Percentiles rank a stretch among this genome's conserved stretches.
These are phyloP conservation scores for Lingula anatina DNA, from an alignment of 2,888 invertebrate genomes.

Conservation along the genomic window DNA sequence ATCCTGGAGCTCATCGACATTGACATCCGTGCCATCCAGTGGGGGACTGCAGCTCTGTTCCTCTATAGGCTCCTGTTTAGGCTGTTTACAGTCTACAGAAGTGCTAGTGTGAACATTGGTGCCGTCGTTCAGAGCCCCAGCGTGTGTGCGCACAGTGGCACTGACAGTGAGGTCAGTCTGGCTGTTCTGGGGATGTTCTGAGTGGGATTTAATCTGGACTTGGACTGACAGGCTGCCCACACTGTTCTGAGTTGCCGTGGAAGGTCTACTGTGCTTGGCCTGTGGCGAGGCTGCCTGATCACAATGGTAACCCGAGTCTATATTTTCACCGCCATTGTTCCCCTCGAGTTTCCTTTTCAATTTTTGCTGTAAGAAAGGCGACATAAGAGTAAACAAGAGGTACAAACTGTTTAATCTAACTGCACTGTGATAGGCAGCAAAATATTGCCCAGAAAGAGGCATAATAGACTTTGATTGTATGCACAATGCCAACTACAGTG, in stretches of 20 bases:
- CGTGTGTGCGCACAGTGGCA: slow-evolving; percentile 64
- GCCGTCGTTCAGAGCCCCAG: slow-evolving; percentile 2
- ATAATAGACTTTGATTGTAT: too few relatives aligned
- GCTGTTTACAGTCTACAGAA: slow-evolving; percentile 23
- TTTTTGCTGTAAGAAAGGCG: slow-evolving; percentile 28
- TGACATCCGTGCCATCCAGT: slow-evolving; percentile 6
- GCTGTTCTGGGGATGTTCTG: slow-evolving; percentile 85
- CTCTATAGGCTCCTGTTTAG: slow-evolving; percentile 62
- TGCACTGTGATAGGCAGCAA: too few relatives aligned
- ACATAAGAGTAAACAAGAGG: too few relatives aligned
- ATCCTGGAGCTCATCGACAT: slow-evolving; percentile 33
- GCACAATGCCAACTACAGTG: too few relatives aligned
- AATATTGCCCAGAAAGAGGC: too few relatives aligned
- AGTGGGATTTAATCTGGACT: slow-evolving; percentile 75
- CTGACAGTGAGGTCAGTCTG: slow-evolving; percentile 85
- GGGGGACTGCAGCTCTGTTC: slow-evolving; percentile 16
- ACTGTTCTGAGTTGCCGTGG: neutral
- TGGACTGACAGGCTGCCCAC: slow-evolving; percentile 70
- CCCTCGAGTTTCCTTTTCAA: slow-evolving; percentile 34
- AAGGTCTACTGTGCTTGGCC: neutral
- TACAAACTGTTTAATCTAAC: too few relatives aligned
- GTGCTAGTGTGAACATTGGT: slow-evolving; percentile 25
- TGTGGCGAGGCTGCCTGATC: neutral
- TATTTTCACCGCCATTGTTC: neutral
- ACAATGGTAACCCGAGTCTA: neutral